Evolutionary conservation across 2,113 vertebrate genomes (phyloP).

Genomic region (Ammodytes dubius): DNA sequence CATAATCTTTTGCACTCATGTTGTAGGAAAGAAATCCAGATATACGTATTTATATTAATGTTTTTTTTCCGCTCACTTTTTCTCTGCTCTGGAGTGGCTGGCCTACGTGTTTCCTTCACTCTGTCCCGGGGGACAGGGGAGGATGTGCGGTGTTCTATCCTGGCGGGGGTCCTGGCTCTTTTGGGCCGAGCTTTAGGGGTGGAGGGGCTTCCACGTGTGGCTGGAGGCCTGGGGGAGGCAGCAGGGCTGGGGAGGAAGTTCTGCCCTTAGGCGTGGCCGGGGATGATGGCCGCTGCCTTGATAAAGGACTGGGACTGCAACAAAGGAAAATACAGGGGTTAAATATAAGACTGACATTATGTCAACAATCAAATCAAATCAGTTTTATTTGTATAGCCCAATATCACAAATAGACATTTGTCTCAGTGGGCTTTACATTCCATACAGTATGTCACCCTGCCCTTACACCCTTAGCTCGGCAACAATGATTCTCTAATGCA

Average conservation of each 20-base stretch:
- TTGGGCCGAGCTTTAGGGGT: conserved; percentile 88
- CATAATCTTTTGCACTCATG: too few relatives aligned
- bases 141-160: conserved; percentile 77
- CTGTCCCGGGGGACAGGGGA: conserved; percentile 78
- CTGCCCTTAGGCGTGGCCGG: conserved; percentile 86
- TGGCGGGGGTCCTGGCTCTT: conserved; percentile 81
- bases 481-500: background rate
- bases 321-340: background rate
- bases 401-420: too few relatives aligned
- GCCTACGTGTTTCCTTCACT: conserved; percentile 66
- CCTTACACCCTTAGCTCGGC: too few relatives aligned
- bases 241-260: conserved; percentile 87
- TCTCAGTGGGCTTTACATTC: too few relatives aligned
- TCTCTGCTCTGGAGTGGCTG: conserved; percentile 74
- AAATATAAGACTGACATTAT: background rate
- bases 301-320: conserved; percentile 85
- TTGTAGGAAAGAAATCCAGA: too few relatives aligned
- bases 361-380: too few relatives aligned
- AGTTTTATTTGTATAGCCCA: too few relatives aligned
- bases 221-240: conserved; percentile 82
- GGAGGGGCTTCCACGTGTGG: conserved; percentile 82
- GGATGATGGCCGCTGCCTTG: conserved; percentile 88
- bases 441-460: too few relatives aligned
- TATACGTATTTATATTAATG: too few relatives aligned
- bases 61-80: conserved; percentile 67